Evolutionary conservation across 1,140 invertebrate genomes (phyloP).

Genomic region (Dinothrombium tinctorium): DNA sequence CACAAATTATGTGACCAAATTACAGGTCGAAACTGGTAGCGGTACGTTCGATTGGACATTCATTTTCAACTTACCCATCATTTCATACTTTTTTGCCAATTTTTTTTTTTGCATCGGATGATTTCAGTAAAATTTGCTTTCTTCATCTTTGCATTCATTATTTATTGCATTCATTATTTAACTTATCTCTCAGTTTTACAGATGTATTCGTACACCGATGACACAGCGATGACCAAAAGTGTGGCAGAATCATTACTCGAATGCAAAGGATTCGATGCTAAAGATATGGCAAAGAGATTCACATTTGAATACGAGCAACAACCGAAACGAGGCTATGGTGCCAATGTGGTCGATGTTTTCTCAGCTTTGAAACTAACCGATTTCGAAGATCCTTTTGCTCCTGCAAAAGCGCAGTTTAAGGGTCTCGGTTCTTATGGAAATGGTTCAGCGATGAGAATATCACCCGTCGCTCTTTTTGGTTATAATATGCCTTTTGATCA

Average conservation of each 20-base stretch:
- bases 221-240: constrained; percentile 45
- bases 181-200: constrained; percentile 17
- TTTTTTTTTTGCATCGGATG: background rate
- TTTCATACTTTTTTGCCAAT: background rate
- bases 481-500: constrained; percentile 19
- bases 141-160: too few species aligned
- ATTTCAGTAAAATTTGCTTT: too few species aligned
- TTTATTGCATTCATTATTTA: constrained; percentile 5
- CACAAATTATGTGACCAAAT: constrained; percentile 30
- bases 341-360: constrained; percentile 36
- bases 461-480: constrained; percentile 40
- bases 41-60: constrained; percentile 16
- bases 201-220: constrained; percentile 41
- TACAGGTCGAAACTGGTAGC: constrained; percentile 29
- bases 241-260: constrained; percentile 37
- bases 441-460: constrained; percentile 45
- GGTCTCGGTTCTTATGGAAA: constrained; percentile 49
- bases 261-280: constrained; percentile 23
- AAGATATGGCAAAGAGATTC: constrained; percentile 29
- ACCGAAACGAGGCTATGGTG: constrained; percentile 39
- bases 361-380: constrained; percentile 29
- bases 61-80: background rate
- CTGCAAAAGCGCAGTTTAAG: constrained; percentile 41
- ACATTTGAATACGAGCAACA: constrained; percentile 36
- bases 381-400: constrained; percentile 33